Evolutionary conservation across 2,888 invertebrate genomes (phyloP), one percentile per base, ranked within the genome.

Genomic region (Cataglyphis cursor): DNA sequence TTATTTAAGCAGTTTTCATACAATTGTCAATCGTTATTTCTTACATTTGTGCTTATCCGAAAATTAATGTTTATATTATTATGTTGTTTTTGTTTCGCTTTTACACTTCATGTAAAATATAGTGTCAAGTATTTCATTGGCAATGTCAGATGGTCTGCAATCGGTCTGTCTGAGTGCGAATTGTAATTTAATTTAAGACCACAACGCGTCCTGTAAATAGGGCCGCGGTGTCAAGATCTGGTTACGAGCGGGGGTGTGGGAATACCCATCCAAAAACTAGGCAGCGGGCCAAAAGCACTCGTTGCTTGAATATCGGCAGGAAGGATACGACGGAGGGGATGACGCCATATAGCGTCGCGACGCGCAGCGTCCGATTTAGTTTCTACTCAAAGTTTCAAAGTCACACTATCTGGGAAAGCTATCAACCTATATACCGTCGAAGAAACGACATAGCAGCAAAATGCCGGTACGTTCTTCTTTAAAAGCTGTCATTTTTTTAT

Each of bases 281-380:
- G 94, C 93, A 91, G 4, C 54, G 31, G 82, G 94, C 94, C 94
- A 94, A 92, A 90, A 81, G 87, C 85, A 88, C 87, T 86, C 87
- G 87, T 90, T 88, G 85, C 88, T 70, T 89, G 87, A 87, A 90
- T 88, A 89, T 89, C 89, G 84, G 84, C 59, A 83, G 78, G 85
- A 88, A 88, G 83, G 84, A 85, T 85, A 81, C 78, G n/a, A 83
- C 88, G 93, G 94, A 93, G 94, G 94, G 94, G 95, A 93, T 93
- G 93, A 94, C 94, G 94, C 94, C 93, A 95, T 95, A 95, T 95
- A 95, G 94, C 95, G 95, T 95, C 95, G 95, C 95, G 95, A 95
- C 96, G 95, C 95, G 87, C 90, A 72, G 88, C 85, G 83, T 93
- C 89, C 90, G 91, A 93, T 92, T 94, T 95, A 94, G 95, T 94